phyloP scores from a whole-genome alignment of 2,888 invertebrate species.

The Ormyrus labotus region DNA sequence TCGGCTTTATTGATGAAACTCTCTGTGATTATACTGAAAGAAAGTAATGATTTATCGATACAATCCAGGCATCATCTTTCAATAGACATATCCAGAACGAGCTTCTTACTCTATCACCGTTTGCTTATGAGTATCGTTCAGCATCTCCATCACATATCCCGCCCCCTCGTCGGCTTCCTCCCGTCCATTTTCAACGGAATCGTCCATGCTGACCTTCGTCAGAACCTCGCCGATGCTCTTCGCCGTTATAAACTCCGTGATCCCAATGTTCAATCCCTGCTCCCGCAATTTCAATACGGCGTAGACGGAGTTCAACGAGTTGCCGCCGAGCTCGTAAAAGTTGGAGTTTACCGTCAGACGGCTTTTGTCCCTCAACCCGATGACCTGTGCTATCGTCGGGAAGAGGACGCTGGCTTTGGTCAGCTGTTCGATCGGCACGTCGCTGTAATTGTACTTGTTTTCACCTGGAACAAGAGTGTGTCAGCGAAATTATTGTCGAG shows the following conservation, averaged over 20 bases:
- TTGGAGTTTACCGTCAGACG: constrained; percentile 82
- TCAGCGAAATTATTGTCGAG: too few species aligned
- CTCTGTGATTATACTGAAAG: constrained; percentile 86
- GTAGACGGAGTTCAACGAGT: constrained; percentile 90
- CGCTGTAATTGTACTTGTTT: constrained; percentile 81
- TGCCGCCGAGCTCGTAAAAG: constrained; percentile 91
- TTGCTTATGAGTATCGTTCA: constrained; percentile 81
- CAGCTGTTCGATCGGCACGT: constrained; percentile 79
- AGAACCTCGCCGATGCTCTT: constrained; percentile 84
- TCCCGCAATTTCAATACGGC: constrained; percentile 87
- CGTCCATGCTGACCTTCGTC: constrained; percentile 77
- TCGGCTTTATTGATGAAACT: constrained; percentile 93
- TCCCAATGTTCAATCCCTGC: constrained; percentile 87
- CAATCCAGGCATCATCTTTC: not conserved
- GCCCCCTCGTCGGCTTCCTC: constrained; percentile 67
- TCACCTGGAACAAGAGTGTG: too few species aligned
- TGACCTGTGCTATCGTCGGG: constrained; percentile 84
- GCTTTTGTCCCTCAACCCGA: constrained; percentile 81
- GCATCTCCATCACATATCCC: constrained; percentile 77
- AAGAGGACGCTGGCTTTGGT: constrained; percentile 84
- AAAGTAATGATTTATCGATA: not conserved
- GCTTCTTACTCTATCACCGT: constrained; percentile 83
- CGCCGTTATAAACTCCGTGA: constrained; percentile 88
- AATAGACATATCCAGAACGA: constrained; percentile 56
- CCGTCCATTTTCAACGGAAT: constrained; percentile 62